Conservation (phyloP, 1,140 invertebrate genomes). For the Rhopalosiphum maidis region DNA sequence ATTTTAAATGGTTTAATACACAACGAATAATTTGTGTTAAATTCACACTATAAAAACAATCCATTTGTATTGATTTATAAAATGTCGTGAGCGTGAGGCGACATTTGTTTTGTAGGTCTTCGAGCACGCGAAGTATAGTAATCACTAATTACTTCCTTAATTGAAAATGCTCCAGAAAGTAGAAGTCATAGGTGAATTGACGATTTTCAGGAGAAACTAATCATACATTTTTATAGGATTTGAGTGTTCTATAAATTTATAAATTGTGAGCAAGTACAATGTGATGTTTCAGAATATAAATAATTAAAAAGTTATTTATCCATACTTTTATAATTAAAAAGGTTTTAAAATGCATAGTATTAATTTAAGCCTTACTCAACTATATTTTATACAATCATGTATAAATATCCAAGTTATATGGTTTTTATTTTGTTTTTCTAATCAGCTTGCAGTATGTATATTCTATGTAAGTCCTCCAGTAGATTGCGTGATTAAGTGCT, state of each 20-base stretch:
- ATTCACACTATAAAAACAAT: not conserved
- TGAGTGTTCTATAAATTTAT: not conserved
- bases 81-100: not conserved
- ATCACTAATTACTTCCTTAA: slow-evolving; percentile 21
- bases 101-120: not conserved
- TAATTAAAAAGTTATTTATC: not conserved
- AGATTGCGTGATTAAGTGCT: not conserved
- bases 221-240: not conserved
- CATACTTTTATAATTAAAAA: not conserved
- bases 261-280: not conserved
- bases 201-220: not conserved
- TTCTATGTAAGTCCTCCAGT: not conserved
- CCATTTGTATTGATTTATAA: slow-evolving; percentile 23
- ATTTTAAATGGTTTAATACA: not conserved
- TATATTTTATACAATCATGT: not conserved
- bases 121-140: not conserved
- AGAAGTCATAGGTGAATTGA: not conserved
- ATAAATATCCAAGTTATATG: not conserved
- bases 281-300: not conserved
- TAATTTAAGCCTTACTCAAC: not conserved
- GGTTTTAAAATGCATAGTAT: not conserved
- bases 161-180: not conserved
- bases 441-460: not conserved
- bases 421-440: not conserved
- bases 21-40: not conserved